Percentiles rank a stretch among this genome's conserved stretches.
Conservation (phyloP, 2,113 vertebrate genomes). For the Cisticola juncidis region DNA sequence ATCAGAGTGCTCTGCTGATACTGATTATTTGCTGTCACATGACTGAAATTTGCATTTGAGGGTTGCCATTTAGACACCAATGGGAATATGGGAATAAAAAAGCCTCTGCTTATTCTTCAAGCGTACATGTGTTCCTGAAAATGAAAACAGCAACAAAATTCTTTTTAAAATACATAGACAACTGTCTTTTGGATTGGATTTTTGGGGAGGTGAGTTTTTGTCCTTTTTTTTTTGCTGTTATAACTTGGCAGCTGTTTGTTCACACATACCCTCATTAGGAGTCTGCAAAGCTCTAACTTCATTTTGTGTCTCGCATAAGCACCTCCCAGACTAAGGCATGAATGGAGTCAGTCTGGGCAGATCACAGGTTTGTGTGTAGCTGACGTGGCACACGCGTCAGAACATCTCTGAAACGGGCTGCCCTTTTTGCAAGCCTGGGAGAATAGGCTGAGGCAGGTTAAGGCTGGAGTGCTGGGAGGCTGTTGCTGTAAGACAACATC, state of each 20-base stretch:
- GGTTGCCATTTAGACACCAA: neutral
- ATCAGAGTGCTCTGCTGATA: neutral
- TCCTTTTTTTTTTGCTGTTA: neutral
- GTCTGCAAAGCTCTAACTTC: neutral
- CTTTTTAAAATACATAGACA: neutral
- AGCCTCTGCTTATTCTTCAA: neutral
- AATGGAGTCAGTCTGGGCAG: neutral
- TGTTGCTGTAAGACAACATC: neutral
- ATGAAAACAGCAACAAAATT: neutral
- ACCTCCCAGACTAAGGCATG: neutral
- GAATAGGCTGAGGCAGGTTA: neutral
- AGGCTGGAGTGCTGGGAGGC: neutral
- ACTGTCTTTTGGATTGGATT: neutral
- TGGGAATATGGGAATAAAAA: neutral
- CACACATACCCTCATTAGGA: neutral
- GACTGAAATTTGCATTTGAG: neutral
- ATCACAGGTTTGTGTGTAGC: neutral
- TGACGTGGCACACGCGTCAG: fast-evolving
- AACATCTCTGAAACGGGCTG: neutral
- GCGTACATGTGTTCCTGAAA: neutral
- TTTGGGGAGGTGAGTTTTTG: neutral
- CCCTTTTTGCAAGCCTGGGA: neutral
- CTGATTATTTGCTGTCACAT: neutral
- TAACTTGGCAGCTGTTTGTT: neutral
- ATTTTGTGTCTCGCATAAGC: neutral